A percentile compares a stretch with the other conserved stretches of the same genome.
Evolutionary conservation across 1,140 invertebrate species (phyloP).

Genomic region (Macrotrachela quadricornifera): DNA sequence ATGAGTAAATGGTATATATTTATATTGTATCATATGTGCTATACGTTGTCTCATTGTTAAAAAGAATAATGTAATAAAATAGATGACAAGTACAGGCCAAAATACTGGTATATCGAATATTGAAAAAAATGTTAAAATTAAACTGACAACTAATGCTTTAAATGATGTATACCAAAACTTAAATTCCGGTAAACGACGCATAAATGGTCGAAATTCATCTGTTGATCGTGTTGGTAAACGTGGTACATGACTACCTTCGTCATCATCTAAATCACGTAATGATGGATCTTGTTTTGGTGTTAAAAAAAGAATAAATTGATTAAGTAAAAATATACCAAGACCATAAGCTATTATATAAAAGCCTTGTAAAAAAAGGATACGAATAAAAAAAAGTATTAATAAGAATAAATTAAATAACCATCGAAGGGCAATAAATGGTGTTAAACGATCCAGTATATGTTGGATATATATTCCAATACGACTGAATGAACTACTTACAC

Average conservation of each 20-base stretch:
- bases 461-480: conserved; percentile 16
- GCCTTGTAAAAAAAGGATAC: conserved; percentile 41
- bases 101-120: conserved; percentile 97
- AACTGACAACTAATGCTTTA: conserved; percentile 73
- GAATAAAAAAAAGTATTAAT: conserved; percentile 28
- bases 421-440: conserved; percentile 33
- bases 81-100: conserved; percentile 98
- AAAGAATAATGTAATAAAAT: conserved; percentile 90
- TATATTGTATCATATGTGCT: conserved; percentile 99
- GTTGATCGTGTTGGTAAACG: conserved; percentile 74
- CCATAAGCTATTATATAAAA: conserved; percentile 99
- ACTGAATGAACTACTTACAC: no score
- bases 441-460: conserved; percentile 35
- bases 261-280: conserved; percentile 41
- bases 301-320: conserved; percentile 95
- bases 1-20: conserved; percentile 89
- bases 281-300: conserved; percentile 97
- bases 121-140: conserved; percentile 86
- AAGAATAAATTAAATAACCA: conserved; percentile 28
- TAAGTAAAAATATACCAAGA: conserved; percentile 91
- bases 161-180: conserved; percentile 97
- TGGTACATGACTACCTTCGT: conserved; percentile 42
- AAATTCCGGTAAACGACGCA: conserved; percentile 87
- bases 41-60: conserved; percentile 99
- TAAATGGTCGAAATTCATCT: conserved; percentile 96